These are phyloP conservation scores for Scomberomorus guttatus DNA, from an alignment of 2,797 vertebrate species.

Conservation along the genomic window DNA sequence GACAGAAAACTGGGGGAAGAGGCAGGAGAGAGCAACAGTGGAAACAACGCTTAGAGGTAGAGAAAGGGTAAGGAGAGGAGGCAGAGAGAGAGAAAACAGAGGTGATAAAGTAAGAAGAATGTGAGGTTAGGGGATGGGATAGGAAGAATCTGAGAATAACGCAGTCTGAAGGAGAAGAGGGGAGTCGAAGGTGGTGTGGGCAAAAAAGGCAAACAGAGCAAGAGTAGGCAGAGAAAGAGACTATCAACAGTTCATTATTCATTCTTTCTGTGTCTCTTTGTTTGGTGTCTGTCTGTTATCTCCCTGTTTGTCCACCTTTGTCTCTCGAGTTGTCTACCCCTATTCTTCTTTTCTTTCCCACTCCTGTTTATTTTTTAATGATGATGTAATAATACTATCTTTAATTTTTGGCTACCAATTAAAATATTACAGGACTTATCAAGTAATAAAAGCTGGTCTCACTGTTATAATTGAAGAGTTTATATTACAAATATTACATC, in stretches of 20 bases:
- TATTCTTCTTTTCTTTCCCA: neutral
- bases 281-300: constrained; percentile 22
- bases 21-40: constrained; percentile 37
- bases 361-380: neutral
- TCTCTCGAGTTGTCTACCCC: neutral
- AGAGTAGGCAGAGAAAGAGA: neutral
- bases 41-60: constrained; percentile 55
- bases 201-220: constrained; percentile 23
- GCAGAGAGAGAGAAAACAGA: constrained; percentile 33
- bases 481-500: neutral
- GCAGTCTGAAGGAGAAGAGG: constrained; percentile 44
- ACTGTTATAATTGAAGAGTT: neutral
- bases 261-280: constrained; percentile 1
- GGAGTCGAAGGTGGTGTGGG: neutral
- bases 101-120: constrained; percentile 43
- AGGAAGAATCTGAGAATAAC: constrained; percentile 38
- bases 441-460: neutral
- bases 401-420: neutral
- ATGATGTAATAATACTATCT: neutral
- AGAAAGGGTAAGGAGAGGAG: constrained; percentile 18
- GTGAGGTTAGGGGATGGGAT: constrained; percentile 42
- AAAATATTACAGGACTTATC: neutral
- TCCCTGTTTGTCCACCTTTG: neutral
- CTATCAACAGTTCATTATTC: constrained; percentile 31
- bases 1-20: constrained; percentile 59